Base-by-base conservation (phyloP, 2,888 invertebrate species). In the Masnerella sp. region DNA sequence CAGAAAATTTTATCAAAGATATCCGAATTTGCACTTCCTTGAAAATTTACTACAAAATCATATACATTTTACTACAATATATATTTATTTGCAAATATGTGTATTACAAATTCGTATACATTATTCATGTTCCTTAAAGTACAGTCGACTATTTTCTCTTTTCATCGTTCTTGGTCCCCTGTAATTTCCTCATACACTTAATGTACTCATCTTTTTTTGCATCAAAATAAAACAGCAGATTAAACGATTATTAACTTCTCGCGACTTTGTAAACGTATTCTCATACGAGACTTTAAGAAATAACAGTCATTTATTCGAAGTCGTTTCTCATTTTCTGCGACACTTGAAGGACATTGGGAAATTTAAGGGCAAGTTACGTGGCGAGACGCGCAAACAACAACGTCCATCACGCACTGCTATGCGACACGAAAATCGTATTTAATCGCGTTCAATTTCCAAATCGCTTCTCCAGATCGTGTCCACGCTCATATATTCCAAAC, bases 401-500 rank as follows among this genome's bases (percentile, higher is more conserved):
- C 77, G 76, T 81, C 73, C 78, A 80, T 81, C 78, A 81, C 30
- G 64, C 67, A 32, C 71, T 73, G 79, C 64, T n/a, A n/a, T 74
- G 65, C 74, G 75, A 82, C 82, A 82, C 61, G 80, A 65, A 82
- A 82, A 82, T 74, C 70, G 80, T 82, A 82, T 82, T 80, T 82
- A 82, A 82, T 82, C 82, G 76, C 58, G 67, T 45, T 65, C 75
- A 58, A 78, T 78, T 81, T 81, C 40, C 70, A 61, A 68, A 62
- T 76, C 45, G 32, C 59, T 43, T 52, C 43, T 71, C 59, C 64
- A 49, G 64, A 51, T 59, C 61, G 45, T 65, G 59, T 65, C 69
- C 59, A 38, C 49, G 25, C 42, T 34, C 49, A 68, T 59, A 51
- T 51, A 51, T 40, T 59, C 22, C 42, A 8, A 40, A 52, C 17